A percentile compares a stretch with the other conserved stretches of the same genome.
Evolutionary conservation across 1,140 invertebrate genomes (phyloP).

Genomic region (Pseudomyrmex cubaensis): DNA sequence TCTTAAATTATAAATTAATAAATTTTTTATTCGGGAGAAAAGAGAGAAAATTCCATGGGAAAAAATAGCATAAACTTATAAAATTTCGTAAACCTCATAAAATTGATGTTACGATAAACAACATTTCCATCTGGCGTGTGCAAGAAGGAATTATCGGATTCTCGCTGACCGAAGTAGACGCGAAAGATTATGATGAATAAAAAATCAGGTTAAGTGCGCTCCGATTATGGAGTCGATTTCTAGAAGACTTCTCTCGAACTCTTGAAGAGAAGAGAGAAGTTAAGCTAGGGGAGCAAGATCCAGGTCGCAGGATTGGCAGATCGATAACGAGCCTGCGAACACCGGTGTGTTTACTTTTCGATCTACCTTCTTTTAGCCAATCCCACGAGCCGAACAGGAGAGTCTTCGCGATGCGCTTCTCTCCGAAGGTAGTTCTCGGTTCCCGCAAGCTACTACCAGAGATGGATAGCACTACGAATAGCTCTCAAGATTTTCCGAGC

Average conservation of each 20-base stretch:
- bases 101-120: slow-evolving; percentile 23
- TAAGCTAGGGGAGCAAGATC: slow-evolving; percentile 25
- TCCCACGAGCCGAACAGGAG: slow-evolving; percentile 1
- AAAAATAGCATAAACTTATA: background rate
- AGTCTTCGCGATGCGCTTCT: slow-evolving; percentile 1
- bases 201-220: slow-evolving; percentile 45
- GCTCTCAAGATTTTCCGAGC: slow-evolving; percentile 56
- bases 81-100: background rate
- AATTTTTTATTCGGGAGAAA: background rate
- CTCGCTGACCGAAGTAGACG: background rate
- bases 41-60: background rate
- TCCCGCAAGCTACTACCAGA: slow-evolving; percentile 28
- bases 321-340: slow-evolving; percentile 62
- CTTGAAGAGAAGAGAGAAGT: slow-evolving; percentile 9
- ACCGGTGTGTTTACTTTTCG: slow-evolving; percentile 65
- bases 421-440: slow-evolving; percentile 32
- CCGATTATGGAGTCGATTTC: slow-evolving; percentile 46
- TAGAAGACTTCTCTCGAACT: slow-evolving; percentile 14
- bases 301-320: slow-evolving; percentile 65
- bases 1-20: background rate
- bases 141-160: slow-evolving; percentile 1
- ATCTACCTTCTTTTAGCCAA: slow-evolving; percentile 29
- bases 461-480: slow-evolving; percentile 61
- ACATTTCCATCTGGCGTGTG: background rate
- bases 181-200: slow-evolving; percentile 30